Base-by-base conservation (phyloP, 2,888 invertebrate genomes). In the Tillus elongatus region DNA sequence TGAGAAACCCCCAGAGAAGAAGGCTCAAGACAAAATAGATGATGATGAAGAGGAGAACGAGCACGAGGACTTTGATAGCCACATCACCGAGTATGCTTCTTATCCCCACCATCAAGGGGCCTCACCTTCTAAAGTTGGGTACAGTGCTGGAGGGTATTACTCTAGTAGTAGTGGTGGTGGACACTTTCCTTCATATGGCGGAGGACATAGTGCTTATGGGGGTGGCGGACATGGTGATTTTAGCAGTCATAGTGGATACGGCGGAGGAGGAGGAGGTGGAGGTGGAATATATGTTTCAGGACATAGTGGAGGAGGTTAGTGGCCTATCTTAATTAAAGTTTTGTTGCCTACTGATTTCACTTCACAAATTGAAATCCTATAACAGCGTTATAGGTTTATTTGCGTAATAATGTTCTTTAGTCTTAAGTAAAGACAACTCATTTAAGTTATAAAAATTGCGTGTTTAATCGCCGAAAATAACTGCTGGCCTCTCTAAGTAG, bases 41-140 rank as follows among this genome's bases (percentile, higher is more conserved):
- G 60, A 61, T 1, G 58, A 63, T 10, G 71, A 58, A 28, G 58
- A 58, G n/a, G 60, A 60, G 24, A 53, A 52, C 4, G 51, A 54
- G 2, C 53, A 64, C 24, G 67, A 77, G 41, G 75, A 77, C 2
- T 77, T 74, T 41, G 80, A 79, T 50, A 72, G 71, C 1, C 77
- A 78, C 36, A 70, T 73, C 1, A 68, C 74, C 0, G 74, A 74
- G 2, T 77, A 64, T 45, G 67, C 66, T 2, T 43, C n/a, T n/a
- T n/a, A 35, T 26, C 39, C 35, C n/a, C 39, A 40, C 8, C 40
- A 44, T 31, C 35, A 40, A 6, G 30, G 38, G 15, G 27, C 44
- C 30, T 26, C 43, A 13, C 54, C 47, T 11, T 41, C 47, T 8
- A 56, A 57, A 38, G 30, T 52, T 14, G 53, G 56, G 11, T 51